These are phyloP conservation scores for Polypedilum pembai DNA, from an alignment of 1,140 invertebrate species.

Conservation along the genomic window DNA sequence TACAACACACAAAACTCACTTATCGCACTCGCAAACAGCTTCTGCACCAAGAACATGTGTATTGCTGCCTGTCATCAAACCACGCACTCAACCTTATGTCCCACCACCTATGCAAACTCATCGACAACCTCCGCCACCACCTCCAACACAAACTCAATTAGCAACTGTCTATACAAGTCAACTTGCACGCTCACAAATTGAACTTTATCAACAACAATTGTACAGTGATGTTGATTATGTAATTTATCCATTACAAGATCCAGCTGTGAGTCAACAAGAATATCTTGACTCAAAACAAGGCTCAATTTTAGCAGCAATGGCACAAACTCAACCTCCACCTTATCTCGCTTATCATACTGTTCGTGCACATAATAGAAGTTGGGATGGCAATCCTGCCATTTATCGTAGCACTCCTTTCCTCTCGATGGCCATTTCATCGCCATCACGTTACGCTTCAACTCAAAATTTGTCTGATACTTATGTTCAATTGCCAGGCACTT, in stretches of 20 bases:
- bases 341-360: constrained; percentile 45
- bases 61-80: constrained; percentile 42
- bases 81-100: constrained; percentile 37
- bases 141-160: constrained; percentile 50
- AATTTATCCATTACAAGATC: constrained; percentile 81
- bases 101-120: constrained; percentile 46
- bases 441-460: constrained; percentile 62
- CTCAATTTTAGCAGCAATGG: constrained; percentile 54
- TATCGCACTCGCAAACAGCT: constrained; percentile 44
- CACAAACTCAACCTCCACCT: constrained; percentile 49
- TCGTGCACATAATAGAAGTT: constrained; percentile 38
- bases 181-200: constrained; percentile 66
- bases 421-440: constrained; percentile 53
- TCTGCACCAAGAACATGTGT: constrained; percentile 42
- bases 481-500: constrained; percentile 51
- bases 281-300: constrained; percentile 80
- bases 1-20: constrained; percentile 37
- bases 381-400: constrained; percentile 57
- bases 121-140: constrained; percentile 47
- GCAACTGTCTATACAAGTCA: constrained; percentile 58
- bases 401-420: constrained; percentile 73
- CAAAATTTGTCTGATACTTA: constrained; percentile 66
- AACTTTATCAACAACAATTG: constrained; percentile 76
- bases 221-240: constrained; percentile 86
- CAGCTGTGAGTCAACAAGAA: constrained; percentile 78